Percentiles rank a stretch among this genome's conserved stretches.
Evolutionary conservation across 2,888 invertebrate genomes (phyloP).

Genomic region (Cataglyphis altisquamis): DNA sequence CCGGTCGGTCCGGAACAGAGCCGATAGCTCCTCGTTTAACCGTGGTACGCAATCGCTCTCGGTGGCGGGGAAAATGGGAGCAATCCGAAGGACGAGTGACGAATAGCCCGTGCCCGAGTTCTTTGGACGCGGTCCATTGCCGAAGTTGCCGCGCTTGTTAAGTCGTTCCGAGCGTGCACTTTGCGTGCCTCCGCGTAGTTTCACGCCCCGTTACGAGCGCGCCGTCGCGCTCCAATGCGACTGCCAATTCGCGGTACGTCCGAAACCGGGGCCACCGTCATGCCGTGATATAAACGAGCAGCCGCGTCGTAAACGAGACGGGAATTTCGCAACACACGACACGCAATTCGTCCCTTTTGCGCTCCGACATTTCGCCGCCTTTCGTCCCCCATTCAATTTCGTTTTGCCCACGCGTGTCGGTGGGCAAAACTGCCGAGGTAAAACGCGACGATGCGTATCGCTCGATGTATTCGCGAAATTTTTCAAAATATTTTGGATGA

Average conservation of each 20-base stretch:
- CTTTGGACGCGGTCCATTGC: slow-evolving; percentile 57
- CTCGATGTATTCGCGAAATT: not conserved
- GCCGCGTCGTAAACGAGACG: slow-evolving; percentile 27
- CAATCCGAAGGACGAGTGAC: slow-evolving; percentile 23
- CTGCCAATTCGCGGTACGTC: slow-evolving; percentile 36
- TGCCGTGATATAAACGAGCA: slow-evolving; percentile 6
- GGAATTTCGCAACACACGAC: slow-evolving; percentile 12
- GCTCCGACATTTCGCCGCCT: not conserved
- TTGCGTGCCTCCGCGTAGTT: slow-evolving; percentile 63
- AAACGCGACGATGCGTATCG: not conserved
- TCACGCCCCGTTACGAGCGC: slow-evolving; percentile 53
- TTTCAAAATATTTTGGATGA: not conserved
- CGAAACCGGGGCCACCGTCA: not conserved
- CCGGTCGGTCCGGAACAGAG: slow-evolving; percentile 11
- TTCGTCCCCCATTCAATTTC: slow-evolving; percentile 13
- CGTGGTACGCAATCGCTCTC: slow-evolving; percentile 40
- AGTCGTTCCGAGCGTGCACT: slow-evolving; percentile 55
- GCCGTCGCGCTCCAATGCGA: slow-evolving; percentile 32
- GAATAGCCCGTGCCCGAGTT: slow-evolving; percentile 34
- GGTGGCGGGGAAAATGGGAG: slow-evolving; percentile 40
- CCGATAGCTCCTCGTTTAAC: slow-evolving; percentile 21
- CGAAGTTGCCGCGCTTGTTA: slow-evolving; percentile 56
- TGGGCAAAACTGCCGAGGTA: slow-evolving; percentile 8
- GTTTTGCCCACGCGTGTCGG: not conserved
- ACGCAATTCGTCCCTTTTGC: slow-evolving; percentile 19